Evolutionary conservation across 2,797 vertebrate species (phyloP), one percentile per base, ranked within the genome.

Genomic region (Aphelocoma californica): DNA sequence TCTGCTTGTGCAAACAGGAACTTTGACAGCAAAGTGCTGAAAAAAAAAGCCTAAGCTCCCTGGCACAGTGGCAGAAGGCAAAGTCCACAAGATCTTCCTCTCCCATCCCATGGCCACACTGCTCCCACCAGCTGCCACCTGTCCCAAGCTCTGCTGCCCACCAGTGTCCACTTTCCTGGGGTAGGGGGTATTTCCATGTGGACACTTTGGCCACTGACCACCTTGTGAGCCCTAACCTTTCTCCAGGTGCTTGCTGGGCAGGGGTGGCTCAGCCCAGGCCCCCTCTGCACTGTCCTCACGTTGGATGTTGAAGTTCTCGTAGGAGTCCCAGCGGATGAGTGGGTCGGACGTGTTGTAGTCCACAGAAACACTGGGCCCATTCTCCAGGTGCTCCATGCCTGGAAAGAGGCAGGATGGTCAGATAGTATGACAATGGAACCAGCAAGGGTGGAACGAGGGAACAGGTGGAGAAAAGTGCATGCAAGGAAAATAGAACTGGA

Each of bases 301-400:
- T 72, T 97, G 98, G 19, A 98, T 97, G 61, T 88, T 98, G 92
- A 99, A 98, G 97, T 98, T 99, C 95, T 99, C 99, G 0, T 99
- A 99, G 9, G 99, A 99, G 73, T 99, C 99, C 98, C 99, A 99
- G 81, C 99, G 99, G 96, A 99, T 99, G 89, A 99, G 98, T 1
- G 99, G 98, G 90, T 99, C 99, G 0, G 99, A 98, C 2, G 99
- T 99, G 96, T 99, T 99, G 97, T 99, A 99, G 97, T 99, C 99
- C 97, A 99, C 99, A 0, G 98, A 99, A 73, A 99, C 99, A 0
- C 99, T 98, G 0, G 99, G 99, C 18, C 99, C 99, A 0, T 99
- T 99, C 97, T 99, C 99, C 96, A 99, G 97, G 71, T 98, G 98
- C 34, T 99, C 98, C 99, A 99, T 98, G 93, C 98, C 99, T 99